Evolutionary conservation across 2,113 vertebrate genomes (phyloP).

Genomic region (Macroglossus sobrinus): DNA sequence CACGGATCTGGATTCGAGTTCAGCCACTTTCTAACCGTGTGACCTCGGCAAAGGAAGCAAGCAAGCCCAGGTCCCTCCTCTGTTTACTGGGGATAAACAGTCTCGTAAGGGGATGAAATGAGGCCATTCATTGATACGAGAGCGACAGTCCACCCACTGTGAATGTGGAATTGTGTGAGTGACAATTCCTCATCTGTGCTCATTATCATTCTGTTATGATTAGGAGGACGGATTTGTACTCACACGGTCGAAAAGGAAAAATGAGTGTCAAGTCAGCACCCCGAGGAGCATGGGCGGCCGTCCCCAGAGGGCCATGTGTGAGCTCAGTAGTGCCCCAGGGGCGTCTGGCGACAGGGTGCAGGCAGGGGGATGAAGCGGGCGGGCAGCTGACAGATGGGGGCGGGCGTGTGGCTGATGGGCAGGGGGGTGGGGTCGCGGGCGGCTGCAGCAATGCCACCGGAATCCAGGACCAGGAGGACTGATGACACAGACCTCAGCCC

Average conservation of each 20-base stretch:
- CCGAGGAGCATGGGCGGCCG: accelerated
- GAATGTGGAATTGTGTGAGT: too few relatives aligned
- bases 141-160: neutral
- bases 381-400: accelerated
- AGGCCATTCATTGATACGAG: neutral
- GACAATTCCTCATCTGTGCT: neutral
- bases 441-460: neutral
- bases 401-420: accelerated
- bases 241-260: neutral
- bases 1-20: too few relatives aligned
- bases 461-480: too few relatives aligned
- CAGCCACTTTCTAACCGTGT: too few relatives aligned
- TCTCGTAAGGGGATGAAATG: neutral
- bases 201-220: neutral
- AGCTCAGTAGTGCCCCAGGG: too few relatives aligned
- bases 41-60: neutral
- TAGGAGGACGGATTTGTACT: neutral
- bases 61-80: neutral
- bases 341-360: accelerated
- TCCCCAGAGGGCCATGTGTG: accelerated
- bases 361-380: accelerated
- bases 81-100: too few relatives aligned
- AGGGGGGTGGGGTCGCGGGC: too few relatives aligned
- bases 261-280: neutral
- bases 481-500: neutral